Base-by-base conservation (phyloP, 92 coral and sea anemone genomes). In the Porites evermanni region DNA sequence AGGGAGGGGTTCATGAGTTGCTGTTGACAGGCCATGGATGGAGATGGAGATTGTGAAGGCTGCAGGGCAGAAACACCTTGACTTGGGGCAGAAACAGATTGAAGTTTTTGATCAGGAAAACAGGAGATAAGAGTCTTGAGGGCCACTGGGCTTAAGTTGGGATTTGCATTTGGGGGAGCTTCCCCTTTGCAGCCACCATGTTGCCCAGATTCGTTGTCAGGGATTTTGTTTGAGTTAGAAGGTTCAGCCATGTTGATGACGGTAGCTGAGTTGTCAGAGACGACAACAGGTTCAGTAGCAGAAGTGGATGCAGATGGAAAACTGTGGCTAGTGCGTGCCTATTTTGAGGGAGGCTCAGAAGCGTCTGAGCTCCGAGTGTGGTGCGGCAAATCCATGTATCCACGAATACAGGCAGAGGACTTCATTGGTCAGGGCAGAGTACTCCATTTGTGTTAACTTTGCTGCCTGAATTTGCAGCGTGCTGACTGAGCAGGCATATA, bases 311-410 rank as follows among this genome's bases (percentile, higher is more conserved):
- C 38, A 12, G 47, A 38, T 38, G 4, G 47, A 38, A 12, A 14
- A 6, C 24, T 24, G 11, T 13, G 21, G 67, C 24, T 54, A 5
- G 67, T 8, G 38, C 24, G 50, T 3, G 79, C 51, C 4, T 53
- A 7, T 75, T 75, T 56, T 19, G 79, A 65, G 1, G 74, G 5
- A 7, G 74, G 13, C 1, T 24, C 52, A 5, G 52, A 8, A 16
- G 67, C 5, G 21, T 75, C 79, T 12, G 79, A 54, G 67, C n/a
- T 75, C 26, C 67, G 9, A 10, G 67, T 75, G 19, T 66, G 67
- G 2, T 50, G 2, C 6, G 67, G 16, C 0, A 3, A 56, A 1
- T n/a, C 0, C 6, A 7, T 1, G 3, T 7, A 1, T 4, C 8
- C n/a, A 1, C 11, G 1, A 53, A 75, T 75, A 5, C 51, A 4